Conservation (phyloP, 2,888 invertebrate species). For the Eupeodes luniger region DNA sequence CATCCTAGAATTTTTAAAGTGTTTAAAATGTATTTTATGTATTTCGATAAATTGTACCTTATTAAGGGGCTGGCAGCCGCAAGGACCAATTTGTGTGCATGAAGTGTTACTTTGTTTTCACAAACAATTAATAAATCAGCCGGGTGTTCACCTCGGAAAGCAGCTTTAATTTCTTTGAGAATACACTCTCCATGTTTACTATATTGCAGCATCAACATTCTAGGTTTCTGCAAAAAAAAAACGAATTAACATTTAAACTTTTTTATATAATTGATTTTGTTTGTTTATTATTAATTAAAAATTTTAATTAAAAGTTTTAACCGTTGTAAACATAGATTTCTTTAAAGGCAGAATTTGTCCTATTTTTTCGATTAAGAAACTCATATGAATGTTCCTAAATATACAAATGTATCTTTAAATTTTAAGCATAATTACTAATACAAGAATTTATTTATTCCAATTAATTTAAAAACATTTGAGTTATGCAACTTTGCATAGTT, state of each 20-base stretch:
- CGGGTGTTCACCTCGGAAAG: slow-evolving; percentile 94
- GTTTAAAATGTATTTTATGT: background rate
- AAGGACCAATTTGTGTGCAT: slow-evolving; percentile 93
- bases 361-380: too few species aligned
- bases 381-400: too few species aligned
- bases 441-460: too few species aligned
- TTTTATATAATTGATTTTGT: too few species aligned
- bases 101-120: slow-evolving; percentile 92
- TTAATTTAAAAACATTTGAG: too few species aligned
- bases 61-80: slow-evolving; percentile 94
- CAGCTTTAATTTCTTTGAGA: slow-evolving; percentile 94
- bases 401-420: too few species aligned
- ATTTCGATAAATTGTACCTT: slow-evolving; percentile 84
- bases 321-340: too few species aligned
- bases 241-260: background rate
- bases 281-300: too few species aligned
- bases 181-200: slow-evolving; percentile 97
- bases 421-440: too few species aligned
- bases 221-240: slow-evolving; percentile 82
- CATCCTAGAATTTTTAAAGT: slow-evolving; percentile 84
- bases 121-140: slow-evolving; percentile 94
- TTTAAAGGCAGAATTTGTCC: too few species aligned
- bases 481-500: too few species aligned
- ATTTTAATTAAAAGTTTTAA: too few species aligned
- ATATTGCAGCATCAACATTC: slow-evolving; percentile 94